phyloP scores from a whole-genome alignment of 1,140 invertebrate species.

The Neelides sp. region DNA sequence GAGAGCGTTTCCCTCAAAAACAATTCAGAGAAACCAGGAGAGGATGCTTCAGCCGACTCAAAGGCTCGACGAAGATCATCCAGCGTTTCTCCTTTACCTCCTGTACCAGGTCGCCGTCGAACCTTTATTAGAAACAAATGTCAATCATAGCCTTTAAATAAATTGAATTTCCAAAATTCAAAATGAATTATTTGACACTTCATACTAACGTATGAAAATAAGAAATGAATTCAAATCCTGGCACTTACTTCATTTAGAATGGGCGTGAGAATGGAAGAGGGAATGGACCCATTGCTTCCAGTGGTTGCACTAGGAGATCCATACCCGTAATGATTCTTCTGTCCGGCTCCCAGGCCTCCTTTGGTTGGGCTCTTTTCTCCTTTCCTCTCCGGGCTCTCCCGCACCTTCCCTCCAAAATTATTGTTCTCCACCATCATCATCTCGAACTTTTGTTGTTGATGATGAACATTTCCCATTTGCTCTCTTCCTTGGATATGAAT shows the following conservation, averaged over 20 bases:
- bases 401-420: conserved; percentile 5
- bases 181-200: background rate
- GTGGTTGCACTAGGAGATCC: background rate
- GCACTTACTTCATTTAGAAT: conserved; percentile 26
- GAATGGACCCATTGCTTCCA: conserved; percentile 19
- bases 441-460: conserved; percentile 7
- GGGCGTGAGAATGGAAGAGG: conserved; percentile 22
- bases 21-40: conserved; percentile 29
- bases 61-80: conserved; percentile 26
- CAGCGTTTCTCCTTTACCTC: conserved; percentile 27
- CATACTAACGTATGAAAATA: background rate
- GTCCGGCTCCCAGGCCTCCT: conserved; percentile 18
- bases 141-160: background rate
- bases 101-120: conserved; percentile 20
- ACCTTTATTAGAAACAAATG: conserved; percentile 14
- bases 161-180: background rate
- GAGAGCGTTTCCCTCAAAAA: conserved; percentile 29
- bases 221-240: background rate
- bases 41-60: conserved; percentile 28
- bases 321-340: conserved; percentile 21
- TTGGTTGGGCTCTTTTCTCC: background rate
- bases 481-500: too few relatives aligned
- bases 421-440: conserved; percentile 12
- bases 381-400: conserved; percentile 15
- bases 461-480: too few relatives aligned